These are phyloP conservation scores for Pandemis cinnamomeana DNA, from an alignment of 2,888 invertebrate genomes.

Conservation along the genomic window DNA sequence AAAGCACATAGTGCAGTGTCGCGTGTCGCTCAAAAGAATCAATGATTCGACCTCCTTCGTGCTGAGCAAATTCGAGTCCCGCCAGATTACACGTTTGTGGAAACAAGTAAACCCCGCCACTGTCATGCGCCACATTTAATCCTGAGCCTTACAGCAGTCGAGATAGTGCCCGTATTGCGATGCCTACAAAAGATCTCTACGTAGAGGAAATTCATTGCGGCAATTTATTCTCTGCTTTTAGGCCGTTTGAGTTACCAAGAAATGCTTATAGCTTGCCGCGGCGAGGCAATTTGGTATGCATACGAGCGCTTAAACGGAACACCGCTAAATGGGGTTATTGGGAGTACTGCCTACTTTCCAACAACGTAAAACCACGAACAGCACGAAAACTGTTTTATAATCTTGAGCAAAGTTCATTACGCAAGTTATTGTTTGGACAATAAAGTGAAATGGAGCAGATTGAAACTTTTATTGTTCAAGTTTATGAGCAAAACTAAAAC, in stretches of 20 bases:
- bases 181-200: conserved; percentile 11
- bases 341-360: conserved; percentile 10
- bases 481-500: conserved; percentile 21
- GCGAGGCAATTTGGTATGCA: conserved; percentile 33
- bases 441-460: conserved; percentile 7
- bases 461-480: conserved; percentile 19
- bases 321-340: conserved; percentile 30
- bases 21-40: conserved; percentile 27
- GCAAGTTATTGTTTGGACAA: conserved; percentile 19
- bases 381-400: conserved; percentile 1
- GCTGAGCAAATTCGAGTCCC: conserved; percentile 30
- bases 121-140: background rate
- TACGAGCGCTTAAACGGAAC: conserved; percentile 27
- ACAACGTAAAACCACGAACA: background rate
- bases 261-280: conserved; percentile 30
- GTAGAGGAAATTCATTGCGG: conserved; percentile 35
- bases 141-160: conserved; percentile 12
- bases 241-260: conserved; percentile 39
- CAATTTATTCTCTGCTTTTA: conserved; percentile 40
- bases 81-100: conserved; percentile 30
- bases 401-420: conserved; percentile 4
- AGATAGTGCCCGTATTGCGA: conserved; percentile 16
- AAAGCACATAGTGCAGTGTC: conserved; percentile 23
- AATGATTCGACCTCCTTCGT: conserved; percentile 29
- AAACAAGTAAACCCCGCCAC: conserved; percentile 20